phyloP scores from a whole-genome alignment of 64 coral and sea anemone species.

The Pocillopora verrucosa region DNA sequence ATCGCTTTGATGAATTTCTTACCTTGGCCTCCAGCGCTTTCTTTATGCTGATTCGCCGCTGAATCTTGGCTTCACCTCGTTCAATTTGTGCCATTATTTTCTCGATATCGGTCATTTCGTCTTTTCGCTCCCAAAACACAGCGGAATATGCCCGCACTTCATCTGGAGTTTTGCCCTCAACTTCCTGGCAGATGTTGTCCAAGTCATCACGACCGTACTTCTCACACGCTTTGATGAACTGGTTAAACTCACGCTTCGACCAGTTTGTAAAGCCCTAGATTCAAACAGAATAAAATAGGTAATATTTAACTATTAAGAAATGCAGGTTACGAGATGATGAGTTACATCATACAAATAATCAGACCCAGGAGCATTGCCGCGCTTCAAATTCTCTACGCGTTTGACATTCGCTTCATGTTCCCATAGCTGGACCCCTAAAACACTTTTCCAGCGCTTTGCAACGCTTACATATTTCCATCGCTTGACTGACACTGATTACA shows the following conservation, averaged over 20 bases:
- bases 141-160: conserved; percentile 84
- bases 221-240: conserved; percentile 97
- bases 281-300: background rate
- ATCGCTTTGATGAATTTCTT: background rate
- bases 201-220: conserved; percentile 97
- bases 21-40: conserved; percentile 99
- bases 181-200: conserved; percentile 95
- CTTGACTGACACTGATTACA: background rate
- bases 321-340: too few species aligned
- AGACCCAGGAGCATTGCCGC: too few species aligned
- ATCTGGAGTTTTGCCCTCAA: conserved; percentile 93
- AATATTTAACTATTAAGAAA: too few species aligned
- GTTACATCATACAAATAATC: too few species aligned
- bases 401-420: too few species aligned
- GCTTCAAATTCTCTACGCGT: too few species aligned
- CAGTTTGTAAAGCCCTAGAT: conserved; percentile 89
- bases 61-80: conserved; percentile 93
- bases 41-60: conserved; percentile 96
- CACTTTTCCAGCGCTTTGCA: background rate
- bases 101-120: conserved; percentile 92
- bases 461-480: background rate
- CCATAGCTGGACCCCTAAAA: too few species aligned
- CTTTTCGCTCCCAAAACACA: conserved; percentile 96
- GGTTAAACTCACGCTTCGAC: conserved; percentile 98
- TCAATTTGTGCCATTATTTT: conserved; percentile 98